Percentiles rank a stretch among this genome's conserved stretches.
phyloP scores from a whole-genome alignment of 2,797 vertebrate genomes.

The Xenentodon cancila region DNA sequence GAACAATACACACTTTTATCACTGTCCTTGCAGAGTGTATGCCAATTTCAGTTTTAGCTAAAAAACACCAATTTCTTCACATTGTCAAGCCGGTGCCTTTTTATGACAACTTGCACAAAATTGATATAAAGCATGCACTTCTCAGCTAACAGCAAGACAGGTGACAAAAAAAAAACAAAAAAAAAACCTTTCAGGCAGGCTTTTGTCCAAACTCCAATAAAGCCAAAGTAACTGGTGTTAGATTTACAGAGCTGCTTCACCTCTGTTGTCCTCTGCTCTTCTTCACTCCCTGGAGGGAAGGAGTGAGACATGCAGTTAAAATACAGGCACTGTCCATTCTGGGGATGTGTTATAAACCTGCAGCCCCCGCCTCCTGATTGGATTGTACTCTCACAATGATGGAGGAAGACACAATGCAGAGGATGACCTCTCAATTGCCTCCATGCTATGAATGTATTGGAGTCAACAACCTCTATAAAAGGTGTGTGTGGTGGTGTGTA shows the following conservation, averaged over 20 bases:
- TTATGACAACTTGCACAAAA: conserved; percentile 15
- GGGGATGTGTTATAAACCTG: conserved; percentile 30
- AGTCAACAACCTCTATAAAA: conserved; percentile 14
- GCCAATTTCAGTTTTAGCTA: conserved; percentile 15
- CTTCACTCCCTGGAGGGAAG: conserved; percentile 35
- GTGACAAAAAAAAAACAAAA: conserved; percentile 1
- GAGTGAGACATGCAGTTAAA: conserved; percentile 37
- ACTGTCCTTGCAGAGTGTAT: conserved; percentile 27
- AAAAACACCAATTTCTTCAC: conserved; percentile 23
- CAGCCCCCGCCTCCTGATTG: conserved; percentile 32
- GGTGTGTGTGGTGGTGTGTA: not conserved
- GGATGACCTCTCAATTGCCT: conserved; percentile 49
- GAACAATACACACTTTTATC: conserved; percentile 3
- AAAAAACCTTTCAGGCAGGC: conserved; percentile 36
- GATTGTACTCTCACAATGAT: conserved; percentile 51
- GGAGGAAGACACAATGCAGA: conserved; percentile 33
- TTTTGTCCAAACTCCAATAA: conserved; percentile 55
- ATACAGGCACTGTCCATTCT: conserved; percentile 22
- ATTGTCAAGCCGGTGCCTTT: conserved; percentile 1
- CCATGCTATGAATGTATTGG: conserved; percentile 14
- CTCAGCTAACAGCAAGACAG: conserved; percentile 15
- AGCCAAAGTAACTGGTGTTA: conserved; percentile 53
- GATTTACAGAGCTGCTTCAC: conserved; percentile 51
- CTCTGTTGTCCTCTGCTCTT: conserved; percentile 42
- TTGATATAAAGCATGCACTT: conserved; percentile 20